Percentiles rank a stretch among this genome's conserved stretches.
Conservation (phyloP, 2,888 invertebrate genomes). For the Cosmopolites sordidus region DNA sequence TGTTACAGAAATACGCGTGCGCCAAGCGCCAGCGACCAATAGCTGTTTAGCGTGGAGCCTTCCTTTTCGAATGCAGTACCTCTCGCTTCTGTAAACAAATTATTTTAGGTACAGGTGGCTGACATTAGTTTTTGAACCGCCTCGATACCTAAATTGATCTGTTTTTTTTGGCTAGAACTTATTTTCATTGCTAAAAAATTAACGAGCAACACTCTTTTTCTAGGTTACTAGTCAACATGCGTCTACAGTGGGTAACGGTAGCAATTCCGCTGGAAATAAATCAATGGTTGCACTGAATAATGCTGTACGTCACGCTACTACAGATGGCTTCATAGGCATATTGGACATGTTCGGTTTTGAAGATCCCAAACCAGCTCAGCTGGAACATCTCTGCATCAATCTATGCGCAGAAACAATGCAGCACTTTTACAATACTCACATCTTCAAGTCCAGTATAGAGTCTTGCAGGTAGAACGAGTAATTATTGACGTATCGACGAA, state of each 20-base stretch:
- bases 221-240: constrained; percentile 76
- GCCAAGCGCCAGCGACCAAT: no score
- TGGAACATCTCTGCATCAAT: constrained; percentile 93
- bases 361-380: constrained; percentile 81
- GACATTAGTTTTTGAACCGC: no score
- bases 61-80: no score
- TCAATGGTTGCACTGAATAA: constrained; percentile 90
- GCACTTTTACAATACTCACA: constrained; percentile 95
- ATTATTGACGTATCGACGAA: no score
- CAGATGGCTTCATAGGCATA: constrained; percentile 93
- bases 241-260: constrained; percentile 65
- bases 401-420: constrained; percentile 96
- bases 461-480: constrained; percentile 82
- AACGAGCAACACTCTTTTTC: no score
- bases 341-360: constrained; percentile 97
- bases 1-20: no score
- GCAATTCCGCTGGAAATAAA: constrained; percentile 71
- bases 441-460: constrained; percentile 90
- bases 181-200: no score
- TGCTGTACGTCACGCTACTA: constrained; percentile 87
- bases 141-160: no score
- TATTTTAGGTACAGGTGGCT: no score
- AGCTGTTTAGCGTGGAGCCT: no score
- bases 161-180: no score
- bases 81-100: no score